Evolutionary conservation across 2,113 vertebrate species (phyloP).

Genomic region (Sturnus vulgaris): DNA sequence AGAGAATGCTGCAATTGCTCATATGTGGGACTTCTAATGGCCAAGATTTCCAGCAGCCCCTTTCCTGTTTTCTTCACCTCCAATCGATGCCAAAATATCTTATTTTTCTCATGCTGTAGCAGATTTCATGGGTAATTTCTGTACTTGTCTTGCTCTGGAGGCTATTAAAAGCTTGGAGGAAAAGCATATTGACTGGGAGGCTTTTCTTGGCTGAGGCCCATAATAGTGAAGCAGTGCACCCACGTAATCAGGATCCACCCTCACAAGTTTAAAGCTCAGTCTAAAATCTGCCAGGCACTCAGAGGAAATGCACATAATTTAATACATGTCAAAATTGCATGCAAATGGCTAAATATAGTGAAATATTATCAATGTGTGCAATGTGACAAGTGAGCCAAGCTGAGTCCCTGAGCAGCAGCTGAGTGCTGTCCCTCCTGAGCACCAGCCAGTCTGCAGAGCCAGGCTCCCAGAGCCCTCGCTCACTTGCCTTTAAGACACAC

Average conservation of each 20-base stretch:
- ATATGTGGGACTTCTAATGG: neutral
- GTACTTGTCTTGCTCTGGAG: neutral
- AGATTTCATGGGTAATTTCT: neutral
- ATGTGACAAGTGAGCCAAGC: neutral
- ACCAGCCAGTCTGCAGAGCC: neutral
- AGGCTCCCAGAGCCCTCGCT: neutral
- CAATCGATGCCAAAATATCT: neutral
- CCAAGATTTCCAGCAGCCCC: neutral
- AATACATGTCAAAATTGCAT: neutral
- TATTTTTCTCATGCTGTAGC: neutral
- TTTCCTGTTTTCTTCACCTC: slow-evolving; percentile 14
- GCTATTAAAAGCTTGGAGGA: neutral
- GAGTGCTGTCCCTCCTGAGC: neutral
- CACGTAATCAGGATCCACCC: neutral
- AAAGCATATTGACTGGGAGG: neutral
- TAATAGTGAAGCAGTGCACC: neutral
- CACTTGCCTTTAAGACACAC: neutral
- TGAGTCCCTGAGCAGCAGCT: neutral
- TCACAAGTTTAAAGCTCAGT: neutral
- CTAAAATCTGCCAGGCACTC: neutral
- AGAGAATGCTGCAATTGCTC: neutral
- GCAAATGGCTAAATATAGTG: neutral
- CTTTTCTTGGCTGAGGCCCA: neutral
- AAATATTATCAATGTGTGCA: neutral
- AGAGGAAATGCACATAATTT: neutral